A percentile compares a stretch with the other conserved stretches of the same genome.
Evolutionary conservation across 2,888 invertebrate genomes (phyloP).

Genomic region (Metopia argyrocephala): DNA sequence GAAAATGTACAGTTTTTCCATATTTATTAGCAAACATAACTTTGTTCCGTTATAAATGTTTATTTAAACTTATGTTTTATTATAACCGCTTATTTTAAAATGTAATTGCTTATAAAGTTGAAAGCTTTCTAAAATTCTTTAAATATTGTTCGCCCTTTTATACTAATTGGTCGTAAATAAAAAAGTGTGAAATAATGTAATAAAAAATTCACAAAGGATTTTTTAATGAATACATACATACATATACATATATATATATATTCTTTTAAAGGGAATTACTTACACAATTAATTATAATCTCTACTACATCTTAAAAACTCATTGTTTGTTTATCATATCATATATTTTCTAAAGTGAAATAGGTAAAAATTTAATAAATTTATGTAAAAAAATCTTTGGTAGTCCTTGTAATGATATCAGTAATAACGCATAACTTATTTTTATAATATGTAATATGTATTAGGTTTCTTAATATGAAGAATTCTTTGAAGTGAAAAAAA

Average conservation of each 20-base stretch:
- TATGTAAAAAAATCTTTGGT: too few relatives aligned
- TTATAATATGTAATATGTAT: too few relatives aligned
- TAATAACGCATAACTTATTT: too few relatives aligned
- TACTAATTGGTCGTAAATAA: conserved; percentile 27
- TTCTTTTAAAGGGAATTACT: conserved; percentile 25
- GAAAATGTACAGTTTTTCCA: conserved; percentile 54
- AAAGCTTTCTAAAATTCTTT: conserved; percentile 16
- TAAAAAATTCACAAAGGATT: conserved; percentile 27
- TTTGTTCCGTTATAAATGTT: background rate
- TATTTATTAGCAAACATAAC: conserved; percentile 41
- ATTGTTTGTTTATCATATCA: too few relatives aligned
- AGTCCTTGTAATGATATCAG: too few relatives aligned
- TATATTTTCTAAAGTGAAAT: too few relatives aligned
- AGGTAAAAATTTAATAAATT: too few relatives aligned
- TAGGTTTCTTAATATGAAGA: too few relatives aligned
- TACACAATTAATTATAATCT: background rate
- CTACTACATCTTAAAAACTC: too few relatives aligned
- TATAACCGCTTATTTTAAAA: background rate
- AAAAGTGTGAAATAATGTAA: conserved; percentile 24
- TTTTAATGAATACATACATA: too few relatives aligned
- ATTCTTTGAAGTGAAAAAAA: too few relatives aligned
- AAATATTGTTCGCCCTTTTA: conserved; percentile 43
- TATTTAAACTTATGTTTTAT: background rate
- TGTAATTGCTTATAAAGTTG: background rate
- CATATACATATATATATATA: background rate